Evolutionary conservation across 2,888 invertebrate genomes (phyloP), one percentile per base, ranked within the genome.

Genomic region (Dilophus febrilis): DNA sequence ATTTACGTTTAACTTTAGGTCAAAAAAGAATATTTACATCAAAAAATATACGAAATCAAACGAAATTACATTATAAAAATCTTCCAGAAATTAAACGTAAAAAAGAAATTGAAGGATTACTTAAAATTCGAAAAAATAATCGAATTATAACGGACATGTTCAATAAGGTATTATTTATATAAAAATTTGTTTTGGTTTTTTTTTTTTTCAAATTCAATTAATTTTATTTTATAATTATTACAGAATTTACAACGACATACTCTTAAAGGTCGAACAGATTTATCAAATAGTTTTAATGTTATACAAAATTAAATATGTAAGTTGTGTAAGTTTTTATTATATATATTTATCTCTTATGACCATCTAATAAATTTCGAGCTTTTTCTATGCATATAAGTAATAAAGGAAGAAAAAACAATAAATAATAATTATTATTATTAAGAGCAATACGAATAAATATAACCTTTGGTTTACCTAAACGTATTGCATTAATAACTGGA

Each of bases 61-160:
- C 72, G 5, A 68, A 65, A 43, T 67, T 65, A 50, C 68, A 77
- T 45, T 84, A 81, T 56, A 68, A 71, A 50, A 72, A 71, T 18
- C 59, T 84, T 43, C 77, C 81, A 1, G 85, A 86, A 64, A 77
- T 83, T 3, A 61, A 73, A 42, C 67, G 68, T 43, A 79, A 74
- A 51, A 70, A 71, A 46, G 68, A 71, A 37, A 66, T 70, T 5
- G 57, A 64, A 16, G 70, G 66, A 40, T 71, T 75, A 47, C 71
- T 77, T 49, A 69, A 68, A 36, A 65, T 68, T 2, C 71, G 70
- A 51, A 72, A 71, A 48, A 75, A 77, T 8, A 85, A 85, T 62
- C 69, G 77, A 48, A 57, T 84, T 22, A 74, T 86, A 70, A 76
- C 77, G 2, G 72, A 76, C 55, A 67, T 83, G 42, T 86, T 84